phyloP scores from a whole-genome alignment of 2,797 vertebrate species.

The Argya squamiceps region DNA sequence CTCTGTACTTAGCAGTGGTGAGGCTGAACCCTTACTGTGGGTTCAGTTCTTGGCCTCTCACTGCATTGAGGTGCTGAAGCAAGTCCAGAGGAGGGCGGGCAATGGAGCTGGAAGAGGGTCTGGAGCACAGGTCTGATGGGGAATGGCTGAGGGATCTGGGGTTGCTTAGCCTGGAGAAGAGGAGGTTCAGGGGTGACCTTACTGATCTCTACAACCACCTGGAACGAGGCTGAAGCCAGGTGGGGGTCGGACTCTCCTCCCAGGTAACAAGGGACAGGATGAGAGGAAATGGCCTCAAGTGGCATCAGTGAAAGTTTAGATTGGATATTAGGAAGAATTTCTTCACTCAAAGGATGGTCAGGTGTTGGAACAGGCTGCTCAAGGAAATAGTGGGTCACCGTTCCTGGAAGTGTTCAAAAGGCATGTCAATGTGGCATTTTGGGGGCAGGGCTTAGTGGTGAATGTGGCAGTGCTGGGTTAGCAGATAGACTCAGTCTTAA shows the following conservation, averaged over 20 bases:
- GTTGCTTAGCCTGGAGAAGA: background rate
- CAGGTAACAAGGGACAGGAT: background rate
- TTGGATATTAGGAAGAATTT: background rate
- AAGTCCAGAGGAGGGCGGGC: background rate
- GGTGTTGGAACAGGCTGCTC: background rate
- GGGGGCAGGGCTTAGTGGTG: background rate
- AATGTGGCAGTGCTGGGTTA: background rate
- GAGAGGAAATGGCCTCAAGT: background rate
- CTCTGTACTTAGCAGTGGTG: background rate
- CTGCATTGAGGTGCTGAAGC: background rate
- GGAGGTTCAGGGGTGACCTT: background rate
- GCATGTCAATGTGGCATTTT: background rate
- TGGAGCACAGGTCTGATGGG: background rate
- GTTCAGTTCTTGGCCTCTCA: background rate
- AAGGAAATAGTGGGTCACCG: background rate
- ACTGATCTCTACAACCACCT: background rate
- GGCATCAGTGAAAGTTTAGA: background rate
- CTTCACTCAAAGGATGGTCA: background rate
- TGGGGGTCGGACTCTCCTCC: background rate
- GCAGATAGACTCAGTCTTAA: background rate
- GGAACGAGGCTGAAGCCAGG: background rate
- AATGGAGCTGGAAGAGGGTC: background rate
- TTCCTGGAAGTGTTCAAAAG: background rate
- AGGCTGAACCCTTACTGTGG: background rate
- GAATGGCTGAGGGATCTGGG: background rate